Evolutionary conservation across 1,140 invertebrate species (phyloP).

Genomic region (Chrysoperla carnea): DNA sequence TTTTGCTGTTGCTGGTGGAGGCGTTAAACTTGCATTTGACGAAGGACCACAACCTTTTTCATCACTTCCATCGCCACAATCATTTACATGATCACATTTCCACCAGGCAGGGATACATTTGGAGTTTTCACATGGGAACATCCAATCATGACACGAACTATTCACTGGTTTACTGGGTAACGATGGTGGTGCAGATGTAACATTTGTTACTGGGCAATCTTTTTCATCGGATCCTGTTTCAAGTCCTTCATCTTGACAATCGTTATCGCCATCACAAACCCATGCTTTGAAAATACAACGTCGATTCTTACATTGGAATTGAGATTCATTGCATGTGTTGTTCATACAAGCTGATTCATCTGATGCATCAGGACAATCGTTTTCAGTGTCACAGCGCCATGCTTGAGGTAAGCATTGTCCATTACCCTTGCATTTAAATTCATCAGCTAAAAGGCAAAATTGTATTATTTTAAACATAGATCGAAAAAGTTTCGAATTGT

Average conservation of each 20-base stretch:
- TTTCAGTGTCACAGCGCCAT: constrained; percentile 34
- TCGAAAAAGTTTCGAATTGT: no score
- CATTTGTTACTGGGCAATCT: constrained; percentile 34
- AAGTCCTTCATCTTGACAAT: constrained; percentile 30
- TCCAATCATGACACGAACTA: constrained; percentile 48
- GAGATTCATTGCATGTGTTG: constrained; percentile 35
- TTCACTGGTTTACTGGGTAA: constrained; percentile 13
- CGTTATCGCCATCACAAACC: constrained; percentile 54
- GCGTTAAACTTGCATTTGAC: constrained; percentile 2
- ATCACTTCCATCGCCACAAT: constrained; percentile 66
- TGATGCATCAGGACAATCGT: constrained; percentile 17
- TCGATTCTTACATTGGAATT: constrained; percentile 40
- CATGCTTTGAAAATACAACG: constrained; percentile 55
- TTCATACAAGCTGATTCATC: constrained; percentile 25
- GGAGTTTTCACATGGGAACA: constrained; percentile 52
- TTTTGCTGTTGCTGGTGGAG: constrained; percentile 8
- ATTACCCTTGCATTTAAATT: constrained; percentile 17
- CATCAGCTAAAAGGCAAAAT: constrained; percentile 10
- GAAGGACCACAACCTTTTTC: constrained; percentile 26
- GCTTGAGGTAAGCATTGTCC: constrained; percentile 41
- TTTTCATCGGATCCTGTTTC: constrained; percentile 47
- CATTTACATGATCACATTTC: constrained; percentile 42
- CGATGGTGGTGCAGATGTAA: constrained; percentile 22
- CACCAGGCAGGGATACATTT: constrained; percentile 76
- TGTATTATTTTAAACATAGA: no score